Percentiles rank a stretch among this genome's conserved stretches.
Conservation (phyloP, 2,888 invertebrate species). For the Ormyrus thymus region DNA sequence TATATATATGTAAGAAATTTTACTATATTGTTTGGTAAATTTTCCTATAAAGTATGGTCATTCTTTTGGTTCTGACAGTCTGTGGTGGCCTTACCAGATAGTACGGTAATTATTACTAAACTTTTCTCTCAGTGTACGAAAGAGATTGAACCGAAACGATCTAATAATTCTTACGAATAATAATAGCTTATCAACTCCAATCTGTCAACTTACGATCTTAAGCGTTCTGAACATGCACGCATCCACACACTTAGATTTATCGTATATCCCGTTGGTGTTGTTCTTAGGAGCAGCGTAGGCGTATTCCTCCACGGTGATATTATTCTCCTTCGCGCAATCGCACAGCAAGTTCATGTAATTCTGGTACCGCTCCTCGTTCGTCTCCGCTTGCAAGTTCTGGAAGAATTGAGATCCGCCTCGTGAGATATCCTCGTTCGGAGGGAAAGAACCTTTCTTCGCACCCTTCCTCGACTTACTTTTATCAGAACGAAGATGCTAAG, state of each 20-base stretch:
- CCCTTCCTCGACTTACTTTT: conserved; percentile 23
- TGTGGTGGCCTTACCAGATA: no score
- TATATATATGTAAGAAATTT: no score
- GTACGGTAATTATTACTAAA: no score
- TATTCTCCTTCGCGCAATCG: conserved; percentile 26
- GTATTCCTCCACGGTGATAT: conserved; percentile 32
- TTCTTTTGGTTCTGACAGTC: no score
- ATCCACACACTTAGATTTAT: conserved; percentile 42
- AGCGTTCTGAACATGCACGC: conserved; percentile 41
- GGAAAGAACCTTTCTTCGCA: not conserved
- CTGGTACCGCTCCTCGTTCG: not conserved
- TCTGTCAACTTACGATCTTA: conserved; percentile 32
- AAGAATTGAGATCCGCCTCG: not conserved
- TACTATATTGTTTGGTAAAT: no score
- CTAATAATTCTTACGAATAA: not conserved
- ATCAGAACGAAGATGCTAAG: conserved; percentile 14
- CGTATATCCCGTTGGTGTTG: conserved; percentile 21
- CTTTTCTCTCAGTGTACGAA: no score
- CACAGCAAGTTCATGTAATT: conserved; percentile 18
- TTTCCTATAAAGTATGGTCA: no score
- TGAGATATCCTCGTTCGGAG: not conserved
- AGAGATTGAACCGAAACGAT: no score
- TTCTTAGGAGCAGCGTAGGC: not conserved
- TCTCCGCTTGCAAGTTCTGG: not conserved
- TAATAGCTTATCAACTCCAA: not conserved